These are phyloP conservation scores for Naja naja DNA, from an alignment of 2,113 vertebrate species.

Conservation along the genomic window DNA sequence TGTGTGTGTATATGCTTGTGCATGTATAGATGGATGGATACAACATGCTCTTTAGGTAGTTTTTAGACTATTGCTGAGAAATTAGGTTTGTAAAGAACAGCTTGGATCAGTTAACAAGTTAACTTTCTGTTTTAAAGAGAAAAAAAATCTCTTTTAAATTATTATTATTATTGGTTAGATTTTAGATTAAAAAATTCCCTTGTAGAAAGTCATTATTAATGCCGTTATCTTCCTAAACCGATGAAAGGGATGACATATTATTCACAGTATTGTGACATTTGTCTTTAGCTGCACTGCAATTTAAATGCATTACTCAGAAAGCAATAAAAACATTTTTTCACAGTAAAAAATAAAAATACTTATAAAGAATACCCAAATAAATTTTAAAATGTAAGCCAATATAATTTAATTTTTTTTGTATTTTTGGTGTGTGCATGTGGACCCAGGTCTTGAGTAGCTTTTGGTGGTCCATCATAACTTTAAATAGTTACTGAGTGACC, in stretches of 20 bases:
- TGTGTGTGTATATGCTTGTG: slow-evolving; percentile 63
- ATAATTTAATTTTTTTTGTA: fast-evolving
- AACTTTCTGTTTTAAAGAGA: slow-evolving; percentile 50
- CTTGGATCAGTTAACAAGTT: slow-evolving; percentile 45
- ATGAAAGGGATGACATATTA: background rate
- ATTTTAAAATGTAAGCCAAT: background rate
- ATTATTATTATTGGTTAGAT: background rate
- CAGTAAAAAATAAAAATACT: slow-evolving; percentile 4
- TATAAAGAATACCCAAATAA: slow-evolving; percentile 5
- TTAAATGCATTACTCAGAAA: slow-evolving; percentile 1
- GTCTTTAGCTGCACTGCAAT: background rate
- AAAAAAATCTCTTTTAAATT: slow-evolving; percentile 32
- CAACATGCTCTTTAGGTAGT: slow-evolving; percentile 50
- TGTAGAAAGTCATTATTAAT: slow-evolving; percentile 21
- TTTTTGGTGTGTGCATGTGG: background rate
- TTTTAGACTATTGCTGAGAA: slow-evolving; percentile 28
- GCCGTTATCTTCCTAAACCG: background rate
- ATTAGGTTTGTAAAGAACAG: slow-evolving; percentile 55
- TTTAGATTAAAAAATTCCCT: background rate
- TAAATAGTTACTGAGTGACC: background rate
- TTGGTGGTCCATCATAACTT: background rate
- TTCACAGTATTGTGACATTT: slow-evolving; percentile 5
- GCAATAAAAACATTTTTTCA: slow-evolving; percentile 1
- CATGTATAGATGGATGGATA: slow-evolving; percentile 30
- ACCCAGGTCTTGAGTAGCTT: background rate